Conservation (phyloP, 2,888 invertebrate genomes). For the Agrotis ipsilon region DNA sequence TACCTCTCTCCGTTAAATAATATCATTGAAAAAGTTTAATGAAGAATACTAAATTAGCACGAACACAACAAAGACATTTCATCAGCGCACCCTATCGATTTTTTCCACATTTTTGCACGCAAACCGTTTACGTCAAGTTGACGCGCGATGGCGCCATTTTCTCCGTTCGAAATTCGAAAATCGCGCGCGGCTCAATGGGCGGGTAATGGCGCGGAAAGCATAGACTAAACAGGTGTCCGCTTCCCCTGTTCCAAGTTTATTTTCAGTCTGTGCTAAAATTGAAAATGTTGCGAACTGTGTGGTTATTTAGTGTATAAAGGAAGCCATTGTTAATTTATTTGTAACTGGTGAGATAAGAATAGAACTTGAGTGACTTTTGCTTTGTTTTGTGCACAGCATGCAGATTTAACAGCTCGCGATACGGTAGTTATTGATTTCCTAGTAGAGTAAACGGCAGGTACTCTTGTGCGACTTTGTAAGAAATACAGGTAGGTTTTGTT, state of each 20-base stretch:
- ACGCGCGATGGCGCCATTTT: conserved; percentile 78
- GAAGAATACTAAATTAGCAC: conserved; percentile 58
- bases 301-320: conserved; percentile 50
- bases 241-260: conserved; percentile 64
- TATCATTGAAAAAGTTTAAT: conserved; percentile 53
- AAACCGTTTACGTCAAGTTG: conserved; percentile 78
- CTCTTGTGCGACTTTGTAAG: neutral
- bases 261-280: conserved; percentile 63
- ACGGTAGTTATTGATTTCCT: conserved; percentile 1
- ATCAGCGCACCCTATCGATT: conserved; percentile 59
- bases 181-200: conserved; percentile 82
- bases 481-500: neutral
- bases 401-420: conserved; percentile 5
- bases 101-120: conserved; percentile 68
- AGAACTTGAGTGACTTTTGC: conserved; percentile 41
- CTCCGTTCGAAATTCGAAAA: conserved; percentile 84
- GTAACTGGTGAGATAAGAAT: conserved; percentile 40
- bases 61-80: conserved; percentile 59
- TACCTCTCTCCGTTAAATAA: conserved; percentile 7
- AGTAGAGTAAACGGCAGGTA: neutral
- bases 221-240: conserved; percentile 85
- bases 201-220: conserved; percentile 86
- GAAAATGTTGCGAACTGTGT: conserved; percentile 57
- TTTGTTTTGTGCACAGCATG: conserved; percentile 22
- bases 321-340: conserved; percentile 60